Percentiles rank a stretch among this genome's conserved stretches.
These are phyloP conservation scores for Chelonus formosanus DNA, from an alignment of 2,888 invertebrate genomes.

Conservation along the genomic window DNA sequence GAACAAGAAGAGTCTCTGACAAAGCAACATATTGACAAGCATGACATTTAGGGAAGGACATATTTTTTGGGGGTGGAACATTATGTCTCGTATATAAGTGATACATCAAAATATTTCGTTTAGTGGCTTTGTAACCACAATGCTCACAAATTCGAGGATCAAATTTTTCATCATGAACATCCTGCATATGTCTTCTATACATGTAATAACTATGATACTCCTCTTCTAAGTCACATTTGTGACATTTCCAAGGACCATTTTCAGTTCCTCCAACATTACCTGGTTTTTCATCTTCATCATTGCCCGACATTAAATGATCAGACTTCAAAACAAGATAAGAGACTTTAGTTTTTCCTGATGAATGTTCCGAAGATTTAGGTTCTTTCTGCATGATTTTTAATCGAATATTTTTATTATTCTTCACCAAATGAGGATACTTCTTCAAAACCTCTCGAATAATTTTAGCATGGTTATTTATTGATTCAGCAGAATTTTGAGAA, in stretches of 20 bases:
- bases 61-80: conserved; percentile 74
- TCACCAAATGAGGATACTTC: conserved; percentile 87
- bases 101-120: conserved; percentile 78
- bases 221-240: conserved; percentile 72
- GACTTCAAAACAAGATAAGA: conserved; percentile 67
- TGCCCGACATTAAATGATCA: conserved; percentile 55
- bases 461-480: conserved; percentile 77
- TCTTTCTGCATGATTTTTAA: conserved; percentile 81
- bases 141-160: conserved; percentile 83
- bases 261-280: conserved; percentile 65
- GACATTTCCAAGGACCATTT: conserved; percentile 83
- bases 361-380: conserved; percentile 54
- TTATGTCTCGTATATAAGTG: conserved; percentile 84
- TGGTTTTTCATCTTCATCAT: conserved; percentile 41
- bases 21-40: conserved; percentile 79
- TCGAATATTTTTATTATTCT: conserved; percentile 86
- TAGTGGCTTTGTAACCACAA: conserved; percentile 81
- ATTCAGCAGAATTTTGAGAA: conserved; percentile 48
- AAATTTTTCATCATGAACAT: conserved; percentile 81
- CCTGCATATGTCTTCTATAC: conserved; percentile 83
- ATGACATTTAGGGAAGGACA: conserved; percentile 81
- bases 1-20: conserved; percentile 75
- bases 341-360: conserved; percentile 61
- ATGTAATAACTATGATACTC: conserved; percentile 79
- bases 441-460: conserved; percentile 88